Base-by-base conservation (phyloP, 2,797 vertebrate species). In the Anisognathus igniventris region DNA sequence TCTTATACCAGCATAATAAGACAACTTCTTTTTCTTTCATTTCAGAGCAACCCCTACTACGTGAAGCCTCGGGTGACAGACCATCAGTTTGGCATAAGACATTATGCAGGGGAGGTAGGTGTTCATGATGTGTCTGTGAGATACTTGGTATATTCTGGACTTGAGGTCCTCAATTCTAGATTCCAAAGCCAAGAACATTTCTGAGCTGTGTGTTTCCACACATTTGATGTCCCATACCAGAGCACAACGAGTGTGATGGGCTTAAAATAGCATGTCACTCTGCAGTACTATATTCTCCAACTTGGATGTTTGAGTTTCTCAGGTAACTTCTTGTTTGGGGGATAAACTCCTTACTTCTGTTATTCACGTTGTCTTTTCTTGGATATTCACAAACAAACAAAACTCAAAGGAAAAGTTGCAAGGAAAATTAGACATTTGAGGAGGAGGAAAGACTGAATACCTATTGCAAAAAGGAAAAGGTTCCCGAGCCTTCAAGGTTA, bases 31-130 rank as follows among this genome's bases (percentile, higher is more conserved):
- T 58, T 60, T 60, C 45, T 83, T 95, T 83, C 66, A 92, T 94
- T 96, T 80, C 98, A 99, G 99, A 98, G 97, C 54, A 99, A 99
- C 96, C 98, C 97, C 1, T 99, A 98, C 96, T 99, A 99, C n/a
- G 97, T 99, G 96, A 99, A 99, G 94, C 99, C 99, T 65, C 97
- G 99, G 88, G 98, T 99, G 92, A 98, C 98, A 33, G 99, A 99
- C 96, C 98, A 99, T 96, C 99, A 99, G 95, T 99, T 99, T 98
- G 99, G 99, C 87, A 99, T 99, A 96, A 99, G 98, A 93, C 99
- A 99, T 96, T 99, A 99, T 31, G 99, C 99, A 33, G 99, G 99
- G 96, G 98, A 99, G 98, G 99, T 99, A 97, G 97, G 97, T 95
- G 62, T 72, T 61, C 16, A 5, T 53, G 12, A 40, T 61, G 25